These are phyloP conservation scores for Amorpha juglandis DNA, from an alignment of 2,888 invertebrate species.

Conservation along the genomic window DNA sequence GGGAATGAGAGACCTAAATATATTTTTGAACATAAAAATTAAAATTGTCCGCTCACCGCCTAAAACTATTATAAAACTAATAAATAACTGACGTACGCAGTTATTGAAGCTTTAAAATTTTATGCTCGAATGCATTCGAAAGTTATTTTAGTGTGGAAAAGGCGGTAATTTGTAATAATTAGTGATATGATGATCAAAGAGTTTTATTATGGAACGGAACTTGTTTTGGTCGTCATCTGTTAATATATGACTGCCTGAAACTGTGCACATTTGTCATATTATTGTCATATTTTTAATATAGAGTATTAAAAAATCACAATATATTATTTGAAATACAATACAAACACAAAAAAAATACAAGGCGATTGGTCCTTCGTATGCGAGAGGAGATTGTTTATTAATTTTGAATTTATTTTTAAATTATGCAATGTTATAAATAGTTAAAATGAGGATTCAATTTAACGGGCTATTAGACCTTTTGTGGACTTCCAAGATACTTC, in stretches of 20 bases:
- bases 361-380: too few species aligned
- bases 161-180: slow-evolving; percentile 75
- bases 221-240: slow-evolving; percentile 49
- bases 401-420: too few species aligned
- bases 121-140: slow-evolving; percentile 58
- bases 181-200: slow-evolving; percentile 62
- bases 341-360: too few species aligned
- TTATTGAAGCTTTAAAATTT: slow-evolving; percentile 70
- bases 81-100: slow-evolving; percentile 69
- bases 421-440: too few species aligned
- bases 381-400: too few species aligned
- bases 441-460: too few species aligned
- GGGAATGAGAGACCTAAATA: slow-evolving; percentile 33
- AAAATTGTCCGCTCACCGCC: slow-evolving; percentile 59
- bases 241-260: slow-evolving; percentile 46
- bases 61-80: slow-evolving; percentile 69
- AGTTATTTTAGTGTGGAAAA: slow-evolving; percentile 44
- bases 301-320: too few species aligned
- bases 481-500: too few species aligned
- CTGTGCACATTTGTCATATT: background rate
- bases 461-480: too few species aligned
- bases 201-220: slow-evolving; percentile 48
- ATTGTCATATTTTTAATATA: background rate
- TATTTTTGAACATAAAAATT: background rate
- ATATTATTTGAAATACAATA: too few species aligned